Percentiles rank a stretch among this genome's conserved stretches.
phyloP scores from a whole-genome alignment of 1,140 invertebrate species.

The Watersipora subatra region DNA sequence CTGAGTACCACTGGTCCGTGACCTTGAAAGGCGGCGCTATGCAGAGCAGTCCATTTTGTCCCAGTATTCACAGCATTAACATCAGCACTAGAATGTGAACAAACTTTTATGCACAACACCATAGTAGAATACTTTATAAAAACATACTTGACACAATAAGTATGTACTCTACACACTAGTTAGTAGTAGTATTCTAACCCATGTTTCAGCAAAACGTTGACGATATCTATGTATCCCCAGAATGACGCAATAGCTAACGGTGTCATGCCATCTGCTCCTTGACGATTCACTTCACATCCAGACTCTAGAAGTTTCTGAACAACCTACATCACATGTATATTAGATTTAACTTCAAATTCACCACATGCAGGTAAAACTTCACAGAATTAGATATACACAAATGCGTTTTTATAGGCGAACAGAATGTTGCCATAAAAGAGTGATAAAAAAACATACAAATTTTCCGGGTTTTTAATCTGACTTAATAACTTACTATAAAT shows the following conservation, averaged over 20 bases:
- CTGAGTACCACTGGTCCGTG: constrained; percentile 34
- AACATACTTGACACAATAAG: background rate
- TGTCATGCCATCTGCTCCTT: constrained; percentile 27
- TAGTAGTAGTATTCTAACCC: constrained; percentile 14
- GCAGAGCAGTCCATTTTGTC: constrained; percentile 31
- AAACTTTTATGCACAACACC: background rate
- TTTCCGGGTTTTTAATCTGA: too few species aligned
- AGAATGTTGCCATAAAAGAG: too few species aligned
- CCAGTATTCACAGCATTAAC: constrained; percentile 28
- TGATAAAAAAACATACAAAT: too few species aligned
- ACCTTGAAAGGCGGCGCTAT: constrained; percentile 34
- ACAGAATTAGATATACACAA: too few species aligned
- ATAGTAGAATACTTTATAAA: background rate
- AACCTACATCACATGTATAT: constrained; percentile 17
- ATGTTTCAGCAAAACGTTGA: constrained; percentile 19
- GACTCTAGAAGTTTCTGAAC: constrained; percentile 14
- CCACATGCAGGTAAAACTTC: too few species aligned
- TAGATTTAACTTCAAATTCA: too few species aligned
- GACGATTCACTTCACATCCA: constrained; percentile 18
- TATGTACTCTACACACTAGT: background rate
- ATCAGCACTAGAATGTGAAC: constrained; percentile 22
- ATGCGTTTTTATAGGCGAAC: too few species aligned
- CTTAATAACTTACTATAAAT: too few species aligned
- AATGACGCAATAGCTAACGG: constrained; percentile 29
- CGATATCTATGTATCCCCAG: constrained; percentile 34